Evolutionary conservation across 1,140 invertebrate species (phyloP).

Genomic region (Zaprionus ghesquierei): DNA sequence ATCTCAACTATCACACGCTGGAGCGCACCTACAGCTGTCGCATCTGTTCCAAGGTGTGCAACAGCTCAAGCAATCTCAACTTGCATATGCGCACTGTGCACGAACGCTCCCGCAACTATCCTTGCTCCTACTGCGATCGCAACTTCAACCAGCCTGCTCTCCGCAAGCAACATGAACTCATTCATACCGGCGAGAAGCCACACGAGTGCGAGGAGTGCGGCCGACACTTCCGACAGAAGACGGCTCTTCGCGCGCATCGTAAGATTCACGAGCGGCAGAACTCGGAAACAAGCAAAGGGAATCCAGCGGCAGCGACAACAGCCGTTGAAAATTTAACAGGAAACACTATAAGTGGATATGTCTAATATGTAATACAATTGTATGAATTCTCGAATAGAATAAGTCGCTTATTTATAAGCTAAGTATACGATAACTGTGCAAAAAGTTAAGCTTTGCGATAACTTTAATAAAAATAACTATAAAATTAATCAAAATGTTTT

Average conservation of each 20-base stretch:
- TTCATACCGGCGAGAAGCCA: conserved; percentile 82
- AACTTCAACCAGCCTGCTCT: conserved; percentile 55
- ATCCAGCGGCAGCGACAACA: neutral
- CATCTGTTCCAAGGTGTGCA: conserved; percentile 56
- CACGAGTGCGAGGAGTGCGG: conserved; percentile 54
- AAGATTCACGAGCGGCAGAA: conserved; percentile 54
- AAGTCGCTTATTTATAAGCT: neutral
- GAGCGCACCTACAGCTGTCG: conserved; percentile 58
- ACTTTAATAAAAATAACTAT: neutral
- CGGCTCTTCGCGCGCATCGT: conserved; percentile 52
- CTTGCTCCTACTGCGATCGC: conserved; percentile 53
- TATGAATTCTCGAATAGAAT: neutral
- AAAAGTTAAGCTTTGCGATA: neutral
- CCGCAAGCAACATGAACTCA: conserved; percentile 60
- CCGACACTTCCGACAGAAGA: conserved; percentile 48
- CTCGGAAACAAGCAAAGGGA: neutral
- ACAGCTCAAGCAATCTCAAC: conserved; percentile 54
- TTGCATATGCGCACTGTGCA: conserved; percentile 59
- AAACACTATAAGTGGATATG: neutral
- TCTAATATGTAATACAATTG: neutral
- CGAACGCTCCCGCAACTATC: conserved; percentile 43
- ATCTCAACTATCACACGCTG: conserved; percentile 62
- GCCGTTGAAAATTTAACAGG: neutral
- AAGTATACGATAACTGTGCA: neutral
- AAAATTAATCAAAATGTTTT: neutral